Evolutionary conservation across 2,113 vertebrate species (phyloP).

Genomic region (Prunella himalayana): DNA sequence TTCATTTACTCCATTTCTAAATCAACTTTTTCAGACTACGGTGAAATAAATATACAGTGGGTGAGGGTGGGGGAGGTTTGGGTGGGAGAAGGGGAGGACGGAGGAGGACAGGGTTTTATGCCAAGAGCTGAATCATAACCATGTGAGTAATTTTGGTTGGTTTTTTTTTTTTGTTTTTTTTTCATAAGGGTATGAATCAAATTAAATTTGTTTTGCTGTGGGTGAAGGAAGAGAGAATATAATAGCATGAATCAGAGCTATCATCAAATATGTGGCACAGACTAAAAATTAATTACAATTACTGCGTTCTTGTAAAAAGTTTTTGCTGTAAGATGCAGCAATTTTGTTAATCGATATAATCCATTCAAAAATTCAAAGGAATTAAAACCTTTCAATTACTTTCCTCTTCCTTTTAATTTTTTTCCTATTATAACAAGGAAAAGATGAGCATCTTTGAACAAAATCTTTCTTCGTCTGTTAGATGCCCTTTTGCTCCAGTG

Average conservation of each 20-base stretch:
- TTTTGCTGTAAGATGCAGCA: conserved; percentile 43
- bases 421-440: not conserved
- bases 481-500: conserved; percentile 32
- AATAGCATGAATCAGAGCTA: conserved; percentile 86
- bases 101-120: conserved; percentile 64
- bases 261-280: conserved; percentile 75
- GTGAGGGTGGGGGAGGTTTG: conserved; percentile 67
- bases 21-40: conserved; percentile 63
- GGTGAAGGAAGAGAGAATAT: conserved; percentile 77
- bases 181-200: conserved; percentile 77
- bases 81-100: conserved; percentile 68
- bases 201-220: conserved; percentile 82
- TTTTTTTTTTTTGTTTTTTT: conserved; percentile 52
- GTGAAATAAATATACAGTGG: conserved; percentile 65
- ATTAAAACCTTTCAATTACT: conserved; percentile 41
- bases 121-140: conserved; percentile 79
- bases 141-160: conserved; percentile 72
- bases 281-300: conserved; percentile 76
- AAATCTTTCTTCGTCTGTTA: conserved; percentile 51
- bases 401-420: conserved; percentile 44
- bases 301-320: conserved; percentile 51
- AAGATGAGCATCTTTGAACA: conserved; percentile 43
- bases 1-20: conserved; percentile 66
- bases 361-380: conserved; percentile 23
- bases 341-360: conserved; percentile 64